Evolutionary conservation across 2,888 invertebrate species (phyloP), one percentile per base, ranked within the genome.

Genomic region (Gryllus longicercus): DNA sequence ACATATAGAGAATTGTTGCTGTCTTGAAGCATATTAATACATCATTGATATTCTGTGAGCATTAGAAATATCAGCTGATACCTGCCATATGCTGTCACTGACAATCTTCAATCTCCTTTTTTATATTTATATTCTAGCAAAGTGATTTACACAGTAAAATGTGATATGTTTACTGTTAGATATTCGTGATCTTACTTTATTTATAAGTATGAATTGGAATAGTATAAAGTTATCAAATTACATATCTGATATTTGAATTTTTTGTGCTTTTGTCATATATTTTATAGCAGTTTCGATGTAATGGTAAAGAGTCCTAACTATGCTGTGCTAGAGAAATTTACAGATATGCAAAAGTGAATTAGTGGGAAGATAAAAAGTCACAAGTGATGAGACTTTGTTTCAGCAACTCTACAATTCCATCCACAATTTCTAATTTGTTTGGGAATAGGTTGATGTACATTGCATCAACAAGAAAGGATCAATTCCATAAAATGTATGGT

Each of bases 271-370:
- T 18, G 14, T n/a, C 63, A 63, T 63, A 63, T 11, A 18, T 63
- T 63, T 14, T n/a, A 63, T 14, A 18, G 63, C 63, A 63, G 5
- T 63, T 63, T 14, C n/a, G 16, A 18, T 63, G 16, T n/a, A 18
- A 63, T 18, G 16, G 3, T 63, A 63, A 18, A 63, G 63, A 63
- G n/a, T 14, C 4, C 14, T 8, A 63, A n/a, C 5, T 63, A n/a
- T n/a, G 14, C 14, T 18, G 63, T 63, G 16, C n/a, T n/a, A 12
- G 63, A 63, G 38, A 63, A 63, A 63, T 63, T 63, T 3, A 18
- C 63, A 63, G 63, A 63, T 63, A n/a, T 63, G 63, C 63, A 63
- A 63, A 63, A 63, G 63, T 63, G 63, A 63, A 63, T 63, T 14
- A 63, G n/a, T 14, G 14, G 14, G 63, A 63, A n/a, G n/a, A 63